Evolutionary conservation across 2,797 vertebrate species (phyloP).

Genomic region (Cossypha dichroa): DNA sequence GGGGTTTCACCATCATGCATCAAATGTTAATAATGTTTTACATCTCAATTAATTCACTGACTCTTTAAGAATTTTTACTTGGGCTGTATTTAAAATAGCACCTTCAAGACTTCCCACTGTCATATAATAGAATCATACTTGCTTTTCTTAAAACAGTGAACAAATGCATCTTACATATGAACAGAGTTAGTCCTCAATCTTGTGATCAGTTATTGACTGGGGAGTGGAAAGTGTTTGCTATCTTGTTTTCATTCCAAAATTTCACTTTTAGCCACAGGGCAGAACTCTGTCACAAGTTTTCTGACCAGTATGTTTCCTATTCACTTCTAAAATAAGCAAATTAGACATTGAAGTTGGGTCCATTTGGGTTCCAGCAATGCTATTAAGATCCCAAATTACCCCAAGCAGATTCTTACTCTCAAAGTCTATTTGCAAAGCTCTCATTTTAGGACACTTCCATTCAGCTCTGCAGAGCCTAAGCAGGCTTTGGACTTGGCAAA

Average conservation of each 20-base stretch:
- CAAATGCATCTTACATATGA: not conserved
- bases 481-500: not conserved
- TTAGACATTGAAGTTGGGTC: not conserved
- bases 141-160: not conserved
- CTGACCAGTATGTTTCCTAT: not conserved
- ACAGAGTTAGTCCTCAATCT: not conserved
- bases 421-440: not conserved
- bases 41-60: not conserved
- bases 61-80: not conserved
- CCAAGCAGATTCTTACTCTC: not conserved
- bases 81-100: not conserved
- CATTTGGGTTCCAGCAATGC: not conserved
- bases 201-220: not conserved
- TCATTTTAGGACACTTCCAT: not conserved
- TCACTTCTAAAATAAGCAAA: not conserved
- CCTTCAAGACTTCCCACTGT: not conserved
- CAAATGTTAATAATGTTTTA: not conserved
- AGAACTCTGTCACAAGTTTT: not conserved
- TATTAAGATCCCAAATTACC: not conserved
- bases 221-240: fast-evolving
- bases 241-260: not conserved
- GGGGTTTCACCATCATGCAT: not conserved
- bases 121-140: not conserved
- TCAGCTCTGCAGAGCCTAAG: not conserved
- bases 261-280: not conserved